phyloP scores from a whole-genome alignment of 1,140 invertebrate species.

The Saxidomus purpurata region DNA sequence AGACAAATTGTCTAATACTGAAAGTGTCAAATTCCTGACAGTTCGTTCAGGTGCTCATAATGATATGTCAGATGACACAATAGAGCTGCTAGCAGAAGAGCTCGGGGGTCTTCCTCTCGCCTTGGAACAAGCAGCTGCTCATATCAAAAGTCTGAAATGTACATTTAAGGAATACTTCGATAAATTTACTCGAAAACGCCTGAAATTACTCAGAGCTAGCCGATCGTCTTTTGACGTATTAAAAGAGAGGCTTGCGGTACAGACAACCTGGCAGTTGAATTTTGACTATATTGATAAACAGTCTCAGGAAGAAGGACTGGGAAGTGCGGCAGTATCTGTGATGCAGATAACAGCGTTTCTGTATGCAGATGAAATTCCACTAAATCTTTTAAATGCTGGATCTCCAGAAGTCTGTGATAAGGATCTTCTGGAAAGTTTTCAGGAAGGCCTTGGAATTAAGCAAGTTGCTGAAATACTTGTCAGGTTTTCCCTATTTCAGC shows the following conservation, averaged over 20 bases:
- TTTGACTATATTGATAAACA: slow-evolving; percentile 53
- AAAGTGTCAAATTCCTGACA: slow-evolving; percentile 34
- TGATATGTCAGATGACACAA: background rate
- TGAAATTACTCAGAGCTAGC: slow-evolving; percentile 18
- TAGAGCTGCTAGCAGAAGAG: slow-evolving; percentile 12
- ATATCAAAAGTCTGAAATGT: slow-evolving; percentile 56
- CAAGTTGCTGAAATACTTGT: slow-evolving; percentile 51
- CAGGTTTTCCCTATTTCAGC: slow-evolving; percentile 57
- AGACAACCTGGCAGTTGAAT: slow-evolving; percentile 61
- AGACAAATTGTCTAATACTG: background rate
- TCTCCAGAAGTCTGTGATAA: slow-evolving; percentile 12
- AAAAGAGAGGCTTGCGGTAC: slow-evolving; percentile 16
- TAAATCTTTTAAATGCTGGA: slow-evolving; percentile 12
- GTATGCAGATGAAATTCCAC: slow-evolving; percentile 47
- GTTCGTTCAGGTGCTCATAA: background rate
- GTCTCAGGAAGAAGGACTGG: slow-evolving; percentile 43
- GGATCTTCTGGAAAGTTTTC: background rate
- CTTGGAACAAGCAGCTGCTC: slow-evolving; percentile 64
- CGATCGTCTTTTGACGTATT: background rate
- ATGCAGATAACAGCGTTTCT: slow-evolving; percentile 50
- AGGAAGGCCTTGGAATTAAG: background rate
- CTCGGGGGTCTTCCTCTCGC: slow-evolving; percentile 61
- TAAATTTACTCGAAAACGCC: slow-evolving; percentile 30
- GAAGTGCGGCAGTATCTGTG: background rate
- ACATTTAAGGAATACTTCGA: slow-evolving; percentile 28